Percentiles rank a stretch among this genome's conserved stretches.
Evolutionary conservation across 2,888 invertebrate species (phyloP).

Genomic region (Agrotis clavis): DNA sequence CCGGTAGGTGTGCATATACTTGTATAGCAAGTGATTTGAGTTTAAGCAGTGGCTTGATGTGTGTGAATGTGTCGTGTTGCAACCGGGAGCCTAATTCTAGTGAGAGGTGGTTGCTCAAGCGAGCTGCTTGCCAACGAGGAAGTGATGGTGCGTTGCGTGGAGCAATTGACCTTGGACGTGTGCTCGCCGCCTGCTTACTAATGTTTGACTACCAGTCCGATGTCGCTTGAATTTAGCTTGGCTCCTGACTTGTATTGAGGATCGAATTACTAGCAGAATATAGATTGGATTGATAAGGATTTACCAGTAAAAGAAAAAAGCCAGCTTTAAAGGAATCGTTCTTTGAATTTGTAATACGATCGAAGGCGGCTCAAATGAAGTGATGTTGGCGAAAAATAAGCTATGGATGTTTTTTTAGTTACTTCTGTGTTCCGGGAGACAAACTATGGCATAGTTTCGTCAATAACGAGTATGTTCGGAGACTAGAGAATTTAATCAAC

Average conservation of each 20-base stretch:
- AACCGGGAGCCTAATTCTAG: constrained; percentile 85
- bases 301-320: constrained; percentile 7
- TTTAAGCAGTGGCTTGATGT: constrained; percentile 57
- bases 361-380: not conserved
- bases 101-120: constrained; percentile 87
- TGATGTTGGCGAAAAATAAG: not conserved
- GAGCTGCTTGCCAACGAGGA: constrained; percentile 84
- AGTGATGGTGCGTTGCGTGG: constrained; percentile 84
- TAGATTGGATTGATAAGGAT: constrained; percentile 38
- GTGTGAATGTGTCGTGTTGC: constrained; percentile 74
- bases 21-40: constrained; percentile 26
- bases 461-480: not conserved
- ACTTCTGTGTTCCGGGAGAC: not conserved
- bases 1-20: constrained; percentile 25
- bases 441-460: not conserved
- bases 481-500: not conserved
- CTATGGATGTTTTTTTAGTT: not conserved
- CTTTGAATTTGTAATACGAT: constrained; percentile 27
- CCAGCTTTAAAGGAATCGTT: constrained; percentile 7
- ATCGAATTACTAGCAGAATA: constrained; percentile 51
- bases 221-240: constrained; percentile 52
- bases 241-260: constrained; percentile 41
- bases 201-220: constrained; percentile 69
- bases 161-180: constrained; percentile 85
- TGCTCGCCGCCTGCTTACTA: constrained; percentile 78